Conservation (phyloP, 1,140 invertebrate species). For the Lepidotrigona ventralis region DNA sequence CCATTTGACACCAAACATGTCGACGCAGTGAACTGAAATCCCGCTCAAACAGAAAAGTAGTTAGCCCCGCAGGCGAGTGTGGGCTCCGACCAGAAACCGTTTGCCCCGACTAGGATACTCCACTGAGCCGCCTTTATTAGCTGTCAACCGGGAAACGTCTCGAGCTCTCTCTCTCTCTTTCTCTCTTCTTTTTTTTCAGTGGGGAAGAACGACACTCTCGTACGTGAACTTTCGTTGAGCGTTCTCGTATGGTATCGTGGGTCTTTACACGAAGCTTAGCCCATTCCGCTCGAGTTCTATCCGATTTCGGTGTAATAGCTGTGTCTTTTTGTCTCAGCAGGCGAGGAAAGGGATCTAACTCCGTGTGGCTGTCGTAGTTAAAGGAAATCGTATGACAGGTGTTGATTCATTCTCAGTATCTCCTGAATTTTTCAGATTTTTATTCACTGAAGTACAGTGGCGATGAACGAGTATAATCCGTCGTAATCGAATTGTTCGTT, state of each 20-base stretch:
- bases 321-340: no score
- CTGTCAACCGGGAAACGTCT: slow-evolving; percentile 40
- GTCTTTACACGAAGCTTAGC: neutral
- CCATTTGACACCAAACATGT: slow-evolving; percentile 46
- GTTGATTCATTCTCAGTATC: no score
- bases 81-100: slow-evolving; percentile 8
- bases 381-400: neutral
- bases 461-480: no score
- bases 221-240: neutral
- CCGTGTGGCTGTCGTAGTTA: neutral
- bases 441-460: neutral
- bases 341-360: neutral
- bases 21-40: slow-evolving; percentile 36
- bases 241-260: neutral
- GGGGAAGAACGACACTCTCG: neutral
- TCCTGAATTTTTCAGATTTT: neutral
- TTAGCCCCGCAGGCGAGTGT: slow-evolving; percentile 13
- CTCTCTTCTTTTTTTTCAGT: neutral
- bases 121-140: slow-evolving; percentile 31
- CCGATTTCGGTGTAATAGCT: neutral
- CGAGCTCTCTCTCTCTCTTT: neutral
- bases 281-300: neutral
- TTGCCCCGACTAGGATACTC: neutral
- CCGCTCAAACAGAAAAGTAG: slow-evolving; percentile 40
- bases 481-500: no score